Base-by-base conservation (phyloP, 2,113 vertebrate genomes). In the Lates calcarifer region DNA sequence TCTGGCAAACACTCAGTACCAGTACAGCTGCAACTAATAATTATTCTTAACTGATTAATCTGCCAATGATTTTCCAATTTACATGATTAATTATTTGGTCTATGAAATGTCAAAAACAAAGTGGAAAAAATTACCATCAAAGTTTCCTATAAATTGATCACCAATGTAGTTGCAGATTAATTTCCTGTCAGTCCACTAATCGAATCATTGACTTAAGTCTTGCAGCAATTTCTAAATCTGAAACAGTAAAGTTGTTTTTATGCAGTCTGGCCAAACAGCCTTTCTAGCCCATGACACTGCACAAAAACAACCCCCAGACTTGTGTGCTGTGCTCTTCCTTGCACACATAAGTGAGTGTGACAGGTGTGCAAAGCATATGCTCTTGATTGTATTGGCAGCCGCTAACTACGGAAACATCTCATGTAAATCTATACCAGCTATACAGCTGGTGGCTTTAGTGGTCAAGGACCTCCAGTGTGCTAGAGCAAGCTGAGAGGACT, bases 351-450 rank as follows among this genome's bases (percentile, higher is more conserved):
- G 47, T 67, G 87, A 87, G 62, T 12, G 81, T 24, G 79, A 89
- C 92, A 92, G 92, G 88, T 92, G 90, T n/a, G 9, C 39, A 28
- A 8, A 53, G 22, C 77, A 78, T 55, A 47, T 62, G 35, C 74
- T 74, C 72, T 2, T 10, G 26, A 51, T 35, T 62, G 49, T 9
- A 62, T 66, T 33, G 70, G 64, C 49, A 66, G 58, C 76, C 5
- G 26, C 66, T n/a, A 57, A 39, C 62, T 57, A 26, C 53, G 72
- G 60, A 71, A 63, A 77, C 10, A 41, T 66, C 82, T 76, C 80
- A 8, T 82, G 90, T 85, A 84, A 88, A 84, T 61, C 79, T 87
- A 87, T 65, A 83, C 83, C 80, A 31, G 39, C 62, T 47, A 49
- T 63, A 77, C 85, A 86, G 83, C 84, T 37, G 82, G 18, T 62